A percentile compares a stretch with the other conserved stretches of the same genome.
Conservation (phyloP, 2,797 vertebrate genomes). For the Sciurus carolinensis region DNA sequence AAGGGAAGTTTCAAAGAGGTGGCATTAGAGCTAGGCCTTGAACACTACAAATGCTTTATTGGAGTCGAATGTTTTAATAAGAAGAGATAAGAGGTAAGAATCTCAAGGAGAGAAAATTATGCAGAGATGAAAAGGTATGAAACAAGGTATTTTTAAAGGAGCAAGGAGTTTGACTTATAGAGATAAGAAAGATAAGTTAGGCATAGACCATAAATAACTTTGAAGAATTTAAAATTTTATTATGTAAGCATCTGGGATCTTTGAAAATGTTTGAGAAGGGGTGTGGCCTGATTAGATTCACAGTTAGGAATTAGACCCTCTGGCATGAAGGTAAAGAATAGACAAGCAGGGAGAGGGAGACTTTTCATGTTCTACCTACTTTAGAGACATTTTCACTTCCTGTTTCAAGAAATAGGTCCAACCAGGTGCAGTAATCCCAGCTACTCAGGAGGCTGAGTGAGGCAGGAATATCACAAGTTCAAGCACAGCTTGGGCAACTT, state of each 20-base stretch:
- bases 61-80: neutral
- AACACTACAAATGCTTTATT: neutral
- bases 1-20: neutral
- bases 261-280: constrained; percentile 28
- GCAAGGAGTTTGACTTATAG: neutral
- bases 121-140: constrained; percentile 1
- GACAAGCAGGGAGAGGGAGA: neutral
- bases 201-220: neutral
- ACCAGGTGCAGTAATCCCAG: too few species aligned
- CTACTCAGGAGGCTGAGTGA: too few species aligned
- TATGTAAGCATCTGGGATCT: neutral
- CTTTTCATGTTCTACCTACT: neutral
- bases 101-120: neutral
- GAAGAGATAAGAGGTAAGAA: neutral
- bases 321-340: neutral
- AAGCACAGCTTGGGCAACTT: too few species aligned
- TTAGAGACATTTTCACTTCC: neutral
- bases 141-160: constrained; percentile 24
- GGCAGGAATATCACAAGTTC: too few species aligned
- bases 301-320: neutral
- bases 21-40: neutral
- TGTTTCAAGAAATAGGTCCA: neutral
- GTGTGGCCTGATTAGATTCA: neutral
- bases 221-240: constrained; percentile 39
- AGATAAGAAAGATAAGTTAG: constrained; percentile 1